Evolutionary conservation across 2,888 invertebrate species (phyloP).

Genomic region (Desoria tigrina): DNA sequence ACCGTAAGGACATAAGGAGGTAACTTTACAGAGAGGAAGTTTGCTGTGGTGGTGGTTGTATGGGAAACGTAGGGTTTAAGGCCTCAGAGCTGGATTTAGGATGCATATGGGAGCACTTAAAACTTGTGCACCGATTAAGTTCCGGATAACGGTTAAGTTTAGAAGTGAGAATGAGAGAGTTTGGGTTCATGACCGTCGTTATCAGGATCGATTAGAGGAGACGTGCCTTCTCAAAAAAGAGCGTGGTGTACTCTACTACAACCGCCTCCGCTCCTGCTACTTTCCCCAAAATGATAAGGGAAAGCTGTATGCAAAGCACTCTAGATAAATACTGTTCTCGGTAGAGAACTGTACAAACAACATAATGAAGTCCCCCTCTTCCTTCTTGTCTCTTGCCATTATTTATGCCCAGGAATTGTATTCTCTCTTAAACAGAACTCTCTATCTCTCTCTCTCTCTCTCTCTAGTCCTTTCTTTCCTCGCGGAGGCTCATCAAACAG

Average conservation of each 20-base stretch:
- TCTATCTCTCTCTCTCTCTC: not conserved
- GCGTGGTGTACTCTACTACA: too few relatives aligned
- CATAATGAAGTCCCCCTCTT: constrained; percentile 17
- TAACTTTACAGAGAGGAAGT: too few relatives aligned
- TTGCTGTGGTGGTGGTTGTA: not conserved
- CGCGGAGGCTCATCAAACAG: not conserved
- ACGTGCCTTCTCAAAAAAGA: constrained; percentile 18
- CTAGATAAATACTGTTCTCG: constrained; percentile 13
- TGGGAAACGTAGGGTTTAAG: not conserved
- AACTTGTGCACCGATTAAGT: constrained; percentile 17
- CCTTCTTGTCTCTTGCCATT: not conserved
- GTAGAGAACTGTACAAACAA: constrained; percentile 2
- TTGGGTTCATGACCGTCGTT: constrained; percentile 18
- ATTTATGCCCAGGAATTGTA: constrained; percentile 9
- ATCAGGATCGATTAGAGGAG: constrained; percentile 20
- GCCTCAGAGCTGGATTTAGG: not conserved
- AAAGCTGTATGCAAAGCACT: constrained; percentile 20
- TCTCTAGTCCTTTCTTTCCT: too few relatives aligned
- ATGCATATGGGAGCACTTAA: constrained; percentile 10
- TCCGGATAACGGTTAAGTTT: constrained; percentile 8
- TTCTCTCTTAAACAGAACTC: not conserved
- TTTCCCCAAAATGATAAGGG: constrained; percentile 11
- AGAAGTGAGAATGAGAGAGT: constrained; percentile 4
- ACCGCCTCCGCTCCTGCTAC: not conserved
- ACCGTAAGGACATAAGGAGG: not conserved